Percentiles rank a stretch among this genome's conserved stretches.
These are phyloP conservation scores for Alethe diademata DNA, from an alignment of 2,113 vertebrate genomes.

Conservation along the genomic window DNA sequence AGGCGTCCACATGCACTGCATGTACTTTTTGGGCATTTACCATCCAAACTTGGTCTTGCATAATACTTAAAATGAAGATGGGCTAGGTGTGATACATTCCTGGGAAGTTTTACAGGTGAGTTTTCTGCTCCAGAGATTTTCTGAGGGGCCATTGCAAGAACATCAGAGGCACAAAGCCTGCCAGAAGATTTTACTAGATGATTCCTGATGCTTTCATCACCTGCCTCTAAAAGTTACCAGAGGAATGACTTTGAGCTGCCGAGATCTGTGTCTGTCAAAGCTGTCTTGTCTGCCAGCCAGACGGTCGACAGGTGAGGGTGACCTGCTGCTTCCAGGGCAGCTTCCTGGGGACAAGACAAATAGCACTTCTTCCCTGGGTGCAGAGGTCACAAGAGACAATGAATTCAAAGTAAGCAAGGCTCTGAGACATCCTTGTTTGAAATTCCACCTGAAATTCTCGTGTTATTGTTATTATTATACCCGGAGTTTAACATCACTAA, in stretches of 20 bases:
- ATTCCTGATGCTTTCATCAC: background rate
- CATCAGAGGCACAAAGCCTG: background rate
- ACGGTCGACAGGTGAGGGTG: fast-evolving
- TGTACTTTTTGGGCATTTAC: background rate
- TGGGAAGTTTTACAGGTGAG: background rate
- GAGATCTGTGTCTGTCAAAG: background rate
- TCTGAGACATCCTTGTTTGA: background rate
- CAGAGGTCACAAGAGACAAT: background rate
- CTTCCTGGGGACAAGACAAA: background rate
- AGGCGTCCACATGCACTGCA: background rate
- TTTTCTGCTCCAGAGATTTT: background rate
- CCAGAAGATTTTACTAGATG: background rate
- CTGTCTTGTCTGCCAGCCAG: background rate
- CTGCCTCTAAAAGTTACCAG: background rate
- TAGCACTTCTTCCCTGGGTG: background rate
- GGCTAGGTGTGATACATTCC: background rate
- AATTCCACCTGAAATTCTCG: background rate
- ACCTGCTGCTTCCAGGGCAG: background rate
- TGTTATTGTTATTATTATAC: background rate
- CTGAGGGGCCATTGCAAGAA: background rate
- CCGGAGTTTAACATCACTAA: background rate
- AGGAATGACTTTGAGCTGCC: background rate
- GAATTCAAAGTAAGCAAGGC: background rate
- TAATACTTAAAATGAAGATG: background rate
- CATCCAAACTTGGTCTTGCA: background rate